Base-by-base conservation (phyloP, 2,797 vertebrate genomes). In the Enteromius fasciolatus region DNA sequence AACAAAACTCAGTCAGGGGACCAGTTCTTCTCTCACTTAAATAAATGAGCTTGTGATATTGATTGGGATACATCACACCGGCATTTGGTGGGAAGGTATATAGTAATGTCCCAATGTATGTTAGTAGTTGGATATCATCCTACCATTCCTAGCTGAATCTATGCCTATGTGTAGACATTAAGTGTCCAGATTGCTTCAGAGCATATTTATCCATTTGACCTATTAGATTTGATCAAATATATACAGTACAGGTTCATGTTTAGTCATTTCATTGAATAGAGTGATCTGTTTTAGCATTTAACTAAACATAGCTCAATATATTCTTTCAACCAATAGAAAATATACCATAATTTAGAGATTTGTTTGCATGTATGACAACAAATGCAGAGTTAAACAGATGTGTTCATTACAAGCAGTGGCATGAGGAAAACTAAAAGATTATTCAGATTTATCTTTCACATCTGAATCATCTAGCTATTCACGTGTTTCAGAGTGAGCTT, bases 361-460 rank as follows among this genome's bases (percentile, higher is more conserved):
- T 39, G 33, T 20, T 52, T 59, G 25, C 41, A n/a, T 44, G n/a
- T 44, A 28, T 61, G 36, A 25, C 28, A 44, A 76, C 8, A 61
- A 41, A 61, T 44, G 36, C 23, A n/a, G 2, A 69, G 17, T 54
- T 80, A 5, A 80, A 59, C 23, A 46, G 25, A 72, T 72, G 25
- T 61, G 23, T 44, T 70, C 68, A 69, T 70, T 31, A 70, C 17
- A 44, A 80, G 5, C 9, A 23, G 54, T 63, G 39, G 12, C 41
- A 17, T 59, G n/a, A 68, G 15, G 54, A 44, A 61, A 76, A 76
- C 36, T 11, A 76, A 61, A 76, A 57, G 17, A 44, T 73, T n/a
- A 80, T 61, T 7, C 44, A 52, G 28, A 74, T 39, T 5, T 54
- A 41, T 39, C 20, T n/a, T 48, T 63, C 12, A 64, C 3, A 36